These are phyloP conservation scores for Nemapogon koenigi DNA, from an alignment of 2,888 invertebrate species.

Conservation along the genomic window DNA sequence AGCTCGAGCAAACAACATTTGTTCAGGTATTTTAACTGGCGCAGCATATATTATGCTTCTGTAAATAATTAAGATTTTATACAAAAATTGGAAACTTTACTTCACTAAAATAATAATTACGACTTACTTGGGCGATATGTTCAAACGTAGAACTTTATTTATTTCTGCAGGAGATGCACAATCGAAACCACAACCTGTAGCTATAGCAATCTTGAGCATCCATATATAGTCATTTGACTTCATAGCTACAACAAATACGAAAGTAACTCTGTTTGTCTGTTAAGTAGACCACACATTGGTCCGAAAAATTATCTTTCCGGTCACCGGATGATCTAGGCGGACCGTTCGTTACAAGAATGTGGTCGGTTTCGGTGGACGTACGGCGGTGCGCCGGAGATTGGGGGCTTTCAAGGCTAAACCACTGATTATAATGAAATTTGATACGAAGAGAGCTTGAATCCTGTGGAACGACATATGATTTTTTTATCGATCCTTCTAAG, in stretches of 20 bases:
- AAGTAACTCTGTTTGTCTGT: too few species aligned
- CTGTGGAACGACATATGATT: too few species aligned
- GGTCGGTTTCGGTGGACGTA: too few species aligned
- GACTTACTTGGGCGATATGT: constrained; percentile 23
- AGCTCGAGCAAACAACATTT: constrained; percentile 26
- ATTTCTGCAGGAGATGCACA: constrained; percentile 31
- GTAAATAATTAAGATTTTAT: constrained; percentile 10
- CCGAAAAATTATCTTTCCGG: too few species aligned
- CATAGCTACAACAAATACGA: constrained; percentile 24
- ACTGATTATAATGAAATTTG: too few species aligned
- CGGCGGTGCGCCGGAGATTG: too few species aligned
- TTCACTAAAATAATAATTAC: not conserved
- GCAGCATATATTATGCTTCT: constrained; percentile 28
- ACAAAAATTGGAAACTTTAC: not conserved
- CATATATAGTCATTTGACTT: constrained; percentile 27
- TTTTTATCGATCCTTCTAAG: too few species aligned
- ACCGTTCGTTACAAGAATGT: too few species aligned
- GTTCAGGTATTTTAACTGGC: constrained; percentile 24
- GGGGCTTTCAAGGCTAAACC: too few species aligned
- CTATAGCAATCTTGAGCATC: constrained; percentile 24
- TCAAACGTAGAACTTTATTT: constrained; percentile 21
- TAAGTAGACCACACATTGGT: too few species aligned
- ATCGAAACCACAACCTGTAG: constrained; percentile 25
- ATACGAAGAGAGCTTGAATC: too few species aligned
- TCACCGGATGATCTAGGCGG: too few species aligned